Evolutionary conservation across 2,797 vertebrate species (phyloP), one percentile per base, ranked within the genome.

Genomic region (Sebastes paucispinis): DNA sequence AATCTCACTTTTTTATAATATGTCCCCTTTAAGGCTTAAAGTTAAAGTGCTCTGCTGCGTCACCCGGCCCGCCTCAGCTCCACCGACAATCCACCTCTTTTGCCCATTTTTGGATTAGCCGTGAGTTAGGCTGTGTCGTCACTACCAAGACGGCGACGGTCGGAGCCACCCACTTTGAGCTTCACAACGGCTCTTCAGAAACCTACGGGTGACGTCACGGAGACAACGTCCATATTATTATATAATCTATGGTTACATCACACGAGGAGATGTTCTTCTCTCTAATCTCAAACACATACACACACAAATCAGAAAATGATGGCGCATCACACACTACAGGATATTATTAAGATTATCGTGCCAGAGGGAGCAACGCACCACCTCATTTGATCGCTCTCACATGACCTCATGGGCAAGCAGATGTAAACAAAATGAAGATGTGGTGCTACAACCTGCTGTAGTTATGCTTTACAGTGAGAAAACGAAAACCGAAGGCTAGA

Each of bases 41-140:
- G 43, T 47, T 47, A 47, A 47, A 16, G 43, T 50, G 47, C 47
- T 50, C 18, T 50, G 43, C 43, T 47, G 43, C 43, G 43, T 47
- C 43, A 47, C 43, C 43, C 2, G 8, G 8, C 18, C 47, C 18
- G 47, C 47, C 4, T 50, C 47, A 50, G 47, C 47, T 20, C 18
- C 0, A 50, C 47, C 8, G 18, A 50, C 47, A 50, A 50, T 50
- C 47, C 18, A 50, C 18, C 8, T 50, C 47, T n/a, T 47, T 50
- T 50, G 18, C 18, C 18, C 47, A 50, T 20, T 50, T 50, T 50
- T 50, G 47, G 3, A 50, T 20, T 50, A 50, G 47, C 47, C 18
- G 0, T 20, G 47, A 50, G 47, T 50, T n/a, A 50, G 18, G 16
- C 16, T 0, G 14, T 0, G 43, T 47, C 43, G 47, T 50, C 47